Evolutionary conservation across 2,888 invertebrate genomes (phyloP).

Genomic region (Athripsodes cinereus): DNA sequence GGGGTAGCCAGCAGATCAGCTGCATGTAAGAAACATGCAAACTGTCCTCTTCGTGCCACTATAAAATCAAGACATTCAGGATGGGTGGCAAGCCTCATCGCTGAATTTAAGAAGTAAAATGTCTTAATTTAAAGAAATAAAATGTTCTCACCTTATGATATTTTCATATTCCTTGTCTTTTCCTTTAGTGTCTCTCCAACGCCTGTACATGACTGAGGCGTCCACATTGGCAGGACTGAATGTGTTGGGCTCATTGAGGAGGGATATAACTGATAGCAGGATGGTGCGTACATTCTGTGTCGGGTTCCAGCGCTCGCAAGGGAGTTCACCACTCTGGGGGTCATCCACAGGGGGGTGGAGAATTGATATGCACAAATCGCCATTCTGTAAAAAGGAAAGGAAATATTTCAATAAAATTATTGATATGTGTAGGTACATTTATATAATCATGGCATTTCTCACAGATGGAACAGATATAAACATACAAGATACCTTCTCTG

Average conservation of each 20-base stretch:
- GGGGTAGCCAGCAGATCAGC: no score
- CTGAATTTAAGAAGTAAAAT: no score
- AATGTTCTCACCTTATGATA: slow-evolving; percentile 77
- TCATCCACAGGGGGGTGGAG: slow-evolving; percentile 98
- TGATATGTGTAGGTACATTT: no score
- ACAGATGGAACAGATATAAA: no score
- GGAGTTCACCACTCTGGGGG: slow-evolving; percentile 97
- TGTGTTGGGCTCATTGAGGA: slow-evolving; percentile 98
- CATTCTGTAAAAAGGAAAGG: slow-evolving; percentile 68
- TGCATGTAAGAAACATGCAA: no score
- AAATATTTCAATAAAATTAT: no score
- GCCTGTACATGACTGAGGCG: slow-evolving; percentile 98
- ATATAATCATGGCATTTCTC: no score
- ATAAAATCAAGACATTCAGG: no score
- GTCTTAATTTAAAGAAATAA: no score
- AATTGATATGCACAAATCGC: slow-evolving; percentile 98
- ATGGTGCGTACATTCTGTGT: slow-evolving; percentile 99
- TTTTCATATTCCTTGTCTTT: slow-evolving; percentile 99
- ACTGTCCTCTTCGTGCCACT: no score
- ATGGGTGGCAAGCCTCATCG: no score
- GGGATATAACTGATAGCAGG: slow-evolving; percentile 94
- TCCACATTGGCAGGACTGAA: slow-evolving; percentile 99
- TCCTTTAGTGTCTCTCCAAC: slow-evolving; percentile 97
- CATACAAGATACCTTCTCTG: no score
- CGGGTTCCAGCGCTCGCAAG: slow-evolving; percentile 99